A percentile compares a stretch with the other conserved stretches of the same genome.
phyloP scores from a whole-genome alignment of 2,888 invertebrate species.

The Gerris lacustris region DNA sequence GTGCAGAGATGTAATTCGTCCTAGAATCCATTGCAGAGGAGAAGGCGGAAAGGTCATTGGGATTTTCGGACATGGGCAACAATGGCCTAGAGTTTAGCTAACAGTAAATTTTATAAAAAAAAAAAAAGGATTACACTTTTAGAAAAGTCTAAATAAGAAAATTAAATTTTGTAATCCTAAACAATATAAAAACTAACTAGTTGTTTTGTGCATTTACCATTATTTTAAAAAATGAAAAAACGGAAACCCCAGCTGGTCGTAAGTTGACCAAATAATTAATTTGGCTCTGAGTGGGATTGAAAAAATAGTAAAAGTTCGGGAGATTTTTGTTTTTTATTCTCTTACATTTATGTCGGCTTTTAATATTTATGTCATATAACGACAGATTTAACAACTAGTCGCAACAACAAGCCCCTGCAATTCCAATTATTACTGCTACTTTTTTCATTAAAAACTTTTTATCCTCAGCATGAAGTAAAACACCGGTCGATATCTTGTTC shows the following conservation, averaged over 20 bases:
- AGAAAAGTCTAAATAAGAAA: no score
- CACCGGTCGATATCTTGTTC: neutral
- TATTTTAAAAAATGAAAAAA: constrained; percentile 24
- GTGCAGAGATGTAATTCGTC: no score
- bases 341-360: neutral
- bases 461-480: constrained; percentile 11
- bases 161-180: no score
- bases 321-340: neutral
- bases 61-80: no score
- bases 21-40: no score
- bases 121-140: no score
- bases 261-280: neutral
- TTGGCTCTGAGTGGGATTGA: neutral
- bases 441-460: constrained; percentile 14
- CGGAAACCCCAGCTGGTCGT: constrained; percentile 23
- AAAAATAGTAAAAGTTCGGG: constrained; percentile 16
- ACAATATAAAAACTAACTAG: no score
- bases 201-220: constrained; percentile 25
- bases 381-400: constrained; percentile 25
- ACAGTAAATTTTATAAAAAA: no score
- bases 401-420: constrained; percentile 26
- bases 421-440: constrained; percentile 24
- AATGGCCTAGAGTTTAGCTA: no score
- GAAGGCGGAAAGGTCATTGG: no score
- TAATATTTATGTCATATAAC: constrained; percentile 19